Percentiles rank a stretch among this genome's conserved stretches.
phyloP scores from a whole-genome alignment of 2,113 vertebrate genomes.

The Eurystomus gularis region DNA sequence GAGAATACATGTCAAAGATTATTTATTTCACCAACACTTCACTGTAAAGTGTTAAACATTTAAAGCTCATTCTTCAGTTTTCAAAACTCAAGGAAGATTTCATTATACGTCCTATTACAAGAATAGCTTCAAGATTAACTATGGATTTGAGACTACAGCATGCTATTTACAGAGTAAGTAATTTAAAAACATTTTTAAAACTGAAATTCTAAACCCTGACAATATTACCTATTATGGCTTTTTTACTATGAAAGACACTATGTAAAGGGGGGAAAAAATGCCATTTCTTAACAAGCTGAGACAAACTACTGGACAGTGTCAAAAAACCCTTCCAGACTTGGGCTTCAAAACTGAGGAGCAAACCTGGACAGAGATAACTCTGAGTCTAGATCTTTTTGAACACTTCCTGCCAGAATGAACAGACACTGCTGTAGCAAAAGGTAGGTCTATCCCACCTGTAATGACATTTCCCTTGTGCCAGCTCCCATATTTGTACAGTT shows the following conservation, averaged over 20 bases:
- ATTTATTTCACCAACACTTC: neutral
- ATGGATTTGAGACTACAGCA: neutral
- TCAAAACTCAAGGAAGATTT: neutral
- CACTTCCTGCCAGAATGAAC: neutral
- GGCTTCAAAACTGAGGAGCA: neutral
- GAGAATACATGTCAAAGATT: neutral
- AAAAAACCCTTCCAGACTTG: neutral
- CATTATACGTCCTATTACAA: neutral
- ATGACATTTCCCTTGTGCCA: neutral
- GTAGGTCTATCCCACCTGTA: neutral
- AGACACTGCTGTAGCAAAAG: neutral
- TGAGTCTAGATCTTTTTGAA: neutral
- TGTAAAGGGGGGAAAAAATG: neutral
- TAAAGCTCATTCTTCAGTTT: conserved; percentile 9
- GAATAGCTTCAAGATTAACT: neutral
- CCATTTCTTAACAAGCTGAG: neutral
- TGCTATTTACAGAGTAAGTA: neutral
- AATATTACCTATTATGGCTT: neutral
- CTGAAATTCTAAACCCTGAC: neutral
- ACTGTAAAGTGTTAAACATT: neutral
- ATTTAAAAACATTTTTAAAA: neutral
- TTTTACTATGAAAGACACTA: neutral
- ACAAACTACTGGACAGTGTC: neutral
- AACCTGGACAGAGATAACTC: neutral
- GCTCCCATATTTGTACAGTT: neutral